Evolutionary conservation across 2,797 vertebrate genomes (phyloP), one percentile per base, ranked within the genome.

Genomic region (Oceanodroma leucorhoa): DNA sequence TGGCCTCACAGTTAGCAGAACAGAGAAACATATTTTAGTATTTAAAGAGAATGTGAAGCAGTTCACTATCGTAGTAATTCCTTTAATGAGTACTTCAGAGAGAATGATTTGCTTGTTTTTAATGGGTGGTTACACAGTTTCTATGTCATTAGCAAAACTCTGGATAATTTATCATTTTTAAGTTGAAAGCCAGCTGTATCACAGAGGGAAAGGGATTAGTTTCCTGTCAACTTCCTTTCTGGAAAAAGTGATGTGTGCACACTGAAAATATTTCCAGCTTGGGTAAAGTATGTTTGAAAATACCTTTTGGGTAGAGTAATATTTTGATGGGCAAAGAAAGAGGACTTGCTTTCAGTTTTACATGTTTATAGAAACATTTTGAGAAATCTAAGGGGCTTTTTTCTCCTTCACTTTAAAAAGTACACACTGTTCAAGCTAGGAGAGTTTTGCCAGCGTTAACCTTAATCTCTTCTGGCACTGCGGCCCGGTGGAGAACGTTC

Each of bases 191-290:
- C n/a, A 62, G 69, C 91, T 94, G 83, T 73, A 58, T 66, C 57
- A 50, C 9, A 1, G 55, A 76, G 34, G 91, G 91, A 87, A 94
- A 58, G 46, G 53, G 66, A 70, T 90, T 91, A 76, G 87, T 75
- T 96, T 96, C 93, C 94, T 70, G 88, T 92, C 85, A 90, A 8
- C 82, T 96, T 97, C 90, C 94, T 93, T 78, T 95, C 78, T 32
- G 48, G 92, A 95, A 94, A 94, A 95, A 80, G 67, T 78, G 61
- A 10, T 73, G 46, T 67, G 71, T 86, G 83, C 77, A 46, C 80
- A 71, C 88, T 40, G 46, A 54, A 95, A 95, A 43, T 88, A 70
- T 80, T 82, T 95, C 87, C 81, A 80, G 66, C 53, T 71, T 67
- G 51, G 21, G 77, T 61, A 22, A 91, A 79, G 54, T 61, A 64